phyloP scores from a whole-genome alignment of 2,113 vertebrate species.

The Ctenomys sociabilis region DNA sequence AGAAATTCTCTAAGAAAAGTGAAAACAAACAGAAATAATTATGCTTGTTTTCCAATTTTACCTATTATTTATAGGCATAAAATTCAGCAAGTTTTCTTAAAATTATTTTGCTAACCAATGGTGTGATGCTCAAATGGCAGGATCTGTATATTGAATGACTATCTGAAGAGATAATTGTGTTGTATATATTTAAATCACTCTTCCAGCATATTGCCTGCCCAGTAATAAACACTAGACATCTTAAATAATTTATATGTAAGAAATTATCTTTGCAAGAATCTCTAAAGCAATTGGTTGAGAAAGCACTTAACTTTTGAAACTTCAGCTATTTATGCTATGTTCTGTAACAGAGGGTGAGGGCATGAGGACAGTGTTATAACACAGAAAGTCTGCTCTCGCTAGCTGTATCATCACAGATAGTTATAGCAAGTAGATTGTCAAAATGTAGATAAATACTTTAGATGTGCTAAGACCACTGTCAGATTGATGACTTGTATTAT shows the following conservation, averaged over 20 bases:
- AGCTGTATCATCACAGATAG: background rate
- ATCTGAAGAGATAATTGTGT: background rate
- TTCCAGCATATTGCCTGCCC: background rate
- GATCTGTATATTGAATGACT: background rate
- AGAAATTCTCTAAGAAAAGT: background rate
- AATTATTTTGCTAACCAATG: background rate
- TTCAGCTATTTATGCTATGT: background rate
- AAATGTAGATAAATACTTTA: background rate
- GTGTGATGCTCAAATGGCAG: background rate
- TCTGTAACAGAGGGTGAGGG: background rate
- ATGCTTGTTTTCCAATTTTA: background rate
- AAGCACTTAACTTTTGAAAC: background rate
- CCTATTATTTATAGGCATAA: background rate
- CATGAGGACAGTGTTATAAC: background rate
- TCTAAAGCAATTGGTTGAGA: background rate
- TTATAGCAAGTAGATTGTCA: background rate
- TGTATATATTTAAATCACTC: background rate
- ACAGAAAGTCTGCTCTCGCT: background rate
- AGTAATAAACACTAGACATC: background rate
- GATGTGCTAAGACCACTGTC: background rate
- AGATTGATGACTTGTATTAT: background rate
- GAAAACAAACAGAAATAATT: background rate
- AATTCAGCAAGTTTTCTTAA: background rate
- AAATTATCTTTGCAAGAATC: background rate
- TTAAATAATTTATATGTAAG: slow-evolving; percentile 27